Base-by-base conservation (phyloP, 2,113 vertebrate genomes). In the Micronisus gabar region DNA sequence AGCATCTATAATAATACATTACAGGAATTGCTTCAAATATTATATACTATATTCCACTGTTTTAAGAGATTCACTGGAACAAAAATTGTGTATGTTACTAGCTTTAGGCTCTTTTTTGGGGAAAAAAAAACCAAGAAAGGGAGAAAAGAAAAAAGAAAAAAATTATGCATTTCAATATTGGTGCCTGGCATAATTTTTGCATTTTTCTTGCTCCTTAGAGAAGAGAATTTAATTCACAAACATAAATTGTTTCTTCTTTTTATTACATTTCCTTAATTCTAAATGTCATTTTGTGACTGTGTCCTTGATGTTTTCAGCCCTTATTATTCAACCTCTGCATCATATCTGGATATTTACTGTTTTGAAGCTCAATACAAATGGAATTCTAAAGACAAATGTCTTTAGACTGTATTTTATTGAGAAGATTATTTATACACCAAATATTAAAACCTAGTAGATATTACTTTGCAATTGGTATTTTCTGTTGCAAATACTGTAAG, bases 71-170 rank as follows among this genome's bases (percentile, higher is more conserved):
- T 9, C 16, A 59, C 16, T 70, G 26, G 53, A 86, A 66, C 25
- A 91, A 65, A 88, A 88, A n/a, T 8, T 11, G 2, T 61, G 13
- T 61, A 18, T 53, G 7, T 62, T 85, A 38, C 22, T 56, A 82
- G 58, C 71, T 88, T 80, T 38, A 73, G 53, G 70, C 48, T 84
- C 9, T 25, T 65, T 36, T 50, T 32, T 16, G 16, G 16, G 4
- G 0, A 3, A 2, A 11, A 3, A 22, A 52, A 43, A 48, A 1
- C 9, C 7, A 18, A n/a, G 5, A 23, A 29, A 36, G 18, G 20
- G 43, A 29, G 18, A 26, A 32, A 22, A 15, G 1, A 25, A n/a
- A 32, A 53, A 58, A 65, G 13, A 20, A 43, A 29, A n/a, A 40
- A 66, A 20, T 30, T 34, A 59, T 9, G 5, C 19, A 52, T 45